Evolutionary conservation across 2,888 invertebrate genomes (phyloP), one percentile per base, ranked within the genome.

Genomic region (Notodonta dromedarius): DNA sequence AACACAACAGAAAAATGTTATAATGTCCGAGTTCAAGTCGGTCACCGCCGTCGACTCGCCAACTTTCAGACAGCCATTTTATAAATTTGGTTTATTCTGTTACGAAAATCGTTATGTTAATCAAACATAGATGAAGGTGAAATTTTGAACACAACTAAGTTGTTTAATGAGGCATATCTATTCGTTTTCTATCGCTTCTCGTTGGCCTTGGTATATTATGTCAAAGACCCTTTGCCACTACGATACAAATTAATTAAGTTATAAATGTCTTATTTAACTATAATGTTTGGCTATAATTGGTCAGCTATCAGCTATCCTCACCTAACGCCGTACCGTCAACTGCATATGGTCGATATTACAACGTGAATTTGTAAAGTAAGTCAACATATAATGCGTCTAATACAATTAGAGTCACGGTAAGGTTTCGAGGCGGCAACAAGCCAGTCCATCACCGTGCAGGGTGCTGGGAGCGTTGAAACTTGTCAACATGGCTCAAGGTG

Each of bases 321-420:
- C 5, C 13, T 6, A n/a, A n/a, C 11, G n/a, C 11, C 46, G 13
- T 60, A 69, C 40, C 0, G 3, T 9, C 0, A 8, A 40, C 0
- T 4, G 0, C 1, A 55, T 62, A 71, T 60, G 32, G 52, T 42
- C 56, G 12, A 56, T 8, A 50, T 56, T 70, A 8, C 5, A 46
- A 16, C 24, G 35, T n/a, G 50, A 50, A n/a, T 55, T 14, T 6
- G 32, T 60, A 66, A 52, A 39, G 54, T 50, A 56, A 24, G 24
- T 53, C 51, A 59, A 70, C 62, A 82, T 80, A 83, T 83, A 86
- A 85, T 79, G 71, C 76, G 42, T 65, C 58, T 86, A 86, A 85
- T 77, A 74, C 66, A 82, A 86, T 86, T 86, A 86, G 68, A 68
- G 76, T 61, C 71, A 62, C 56, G 66, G 66, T 78, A 67, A 71